A percentile compares a stretch with the other conserved stretches of the same genome.
phyloP scores from a whole-genome alignment of 2,113 vertebrate genomes.

The Lycocorax pyrrhopterus region DNA sequence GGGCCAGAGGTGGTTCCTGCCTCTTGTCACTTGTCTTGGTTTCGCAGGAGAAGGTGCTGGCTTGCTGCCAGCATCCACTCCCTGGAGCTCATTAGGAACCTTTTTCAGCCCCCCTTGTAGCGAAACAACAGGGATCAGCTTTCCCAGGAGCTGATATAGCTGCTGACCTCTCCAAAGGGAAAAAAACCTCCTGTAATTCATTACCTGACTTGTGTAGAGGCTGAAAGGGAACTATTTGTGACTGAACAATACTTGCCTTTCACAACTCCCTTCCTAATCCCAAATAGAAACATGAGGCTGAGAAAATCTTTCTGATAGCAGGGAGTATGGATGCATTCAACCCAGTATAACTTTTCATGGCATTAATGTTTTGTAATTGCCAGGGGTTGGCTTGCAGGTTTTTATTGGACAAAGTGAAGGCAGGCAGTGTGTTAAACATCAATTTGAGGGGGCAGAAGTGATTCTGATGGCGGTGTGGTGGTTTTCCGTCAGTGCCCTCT shows the following conservation, averaged over 20 bases:
- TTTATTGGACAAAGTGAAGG: background rate
- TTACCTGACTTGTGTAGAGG: constrained; percentile 20
- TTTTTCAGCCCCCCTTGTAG: background rate
- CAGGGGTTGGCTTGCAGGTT: background rate
- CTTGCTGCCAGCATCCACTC: background rate
- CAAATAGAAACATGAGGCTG: constrained; percentile 29
- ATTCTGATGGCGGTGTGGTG: background rate
- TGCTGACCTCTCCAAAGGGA: constrained; percentile 22
- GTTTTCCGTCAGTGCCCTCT: background rate
- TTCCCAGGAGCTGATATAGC: constrained; percentile 18
- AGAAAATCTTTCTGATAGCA: constrained; percentile 22
- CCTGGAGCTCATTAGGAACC: background rate
- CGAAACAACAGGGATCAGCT: background rate
- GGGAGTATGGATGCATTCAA: background rate
- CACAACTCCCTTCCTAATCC: background rate
- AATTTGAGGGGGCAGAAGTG: background rate
- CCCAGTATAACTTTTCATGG: background rate
- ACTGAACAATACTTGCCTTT: constrained; percentile 49
- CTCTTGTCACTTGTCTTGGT: background rate
- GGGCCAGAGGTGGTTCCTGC: background rate
- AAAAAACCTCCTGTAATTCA: constrained; percentile 13
- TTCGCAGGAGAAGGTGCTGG: background rate
- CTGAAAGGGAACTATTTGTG: constrained; percentile 22
- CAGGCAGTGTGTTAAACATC: background rate
- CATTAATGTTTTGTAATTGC: background rate